These are phyloP conservation scores for Cosmorhoe ocellata DNA, from an alignment of 2,888 invertebrate species.

Conservation along the genomic window DNA sequence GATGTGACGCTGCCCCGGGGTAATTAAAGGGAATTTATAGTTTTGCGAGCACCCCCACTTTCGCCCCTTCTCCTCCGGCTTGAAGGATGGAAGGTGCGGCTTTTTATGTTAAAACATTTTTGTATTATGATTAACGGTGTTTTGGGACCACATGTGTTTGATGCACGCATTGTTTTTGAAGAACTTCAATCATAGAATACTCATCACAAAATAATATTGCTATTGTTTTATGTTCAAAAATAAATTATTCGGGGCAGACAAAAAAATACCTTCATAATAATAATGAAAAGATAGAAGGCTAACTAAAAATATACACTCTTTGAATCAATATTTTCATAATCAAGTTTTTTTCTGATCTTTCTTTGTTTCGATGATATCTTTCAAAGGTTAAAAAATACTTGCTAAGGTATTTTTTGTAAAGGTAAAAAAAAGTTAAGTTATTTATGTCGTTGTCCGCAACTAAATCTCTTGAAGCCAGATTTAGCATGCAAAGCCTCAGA, in stretches of 20 bases:
- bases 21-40: conserved; percentile 84
- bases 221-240: too few relatives aligned
- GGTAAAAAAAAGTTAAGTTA: conserved; percentile 46
- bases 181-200: background rate
- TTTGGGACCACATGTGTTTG: conserved; percentile 29
- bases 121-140: conserved; percentile 37
- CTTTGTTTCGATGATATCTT: too few relatives aligned
- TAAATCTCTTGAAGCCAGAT: conserved; percentile 52
- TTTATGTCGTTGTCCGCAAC: conserved; percentile 48
- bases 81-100: conserved; percentile 37
- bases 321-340: too few relatives aligned
- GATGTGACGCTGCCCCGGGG: conserved; percentile 86
- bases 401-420: too few relatives aligned
- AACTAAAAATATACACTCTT: too few relatives aligned
- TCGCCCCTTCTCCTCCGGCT: conserved; percentile 33
- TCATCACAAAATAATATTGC: background rate
- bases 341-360: too few relatives aligned
- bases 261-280: too few relatives aligned
- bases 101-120: conserved; percentile 39
- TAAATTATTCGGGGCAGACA: too few relatives aligned
- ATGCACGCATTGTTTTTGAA: conserved; percentile 13
- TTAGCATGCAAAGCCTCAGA: conserved; percentile 55
- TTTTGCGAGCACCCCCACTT: conserved; percentile 56
- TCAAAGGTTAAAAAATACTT: too few relatives aligned
- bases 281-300: too few relatives aligned